These are phyloP conservation scores for Sprattus sprattus DNA, from an alignment of 2,113 vertebrate species.

Conservation along the genomic window DNA sequence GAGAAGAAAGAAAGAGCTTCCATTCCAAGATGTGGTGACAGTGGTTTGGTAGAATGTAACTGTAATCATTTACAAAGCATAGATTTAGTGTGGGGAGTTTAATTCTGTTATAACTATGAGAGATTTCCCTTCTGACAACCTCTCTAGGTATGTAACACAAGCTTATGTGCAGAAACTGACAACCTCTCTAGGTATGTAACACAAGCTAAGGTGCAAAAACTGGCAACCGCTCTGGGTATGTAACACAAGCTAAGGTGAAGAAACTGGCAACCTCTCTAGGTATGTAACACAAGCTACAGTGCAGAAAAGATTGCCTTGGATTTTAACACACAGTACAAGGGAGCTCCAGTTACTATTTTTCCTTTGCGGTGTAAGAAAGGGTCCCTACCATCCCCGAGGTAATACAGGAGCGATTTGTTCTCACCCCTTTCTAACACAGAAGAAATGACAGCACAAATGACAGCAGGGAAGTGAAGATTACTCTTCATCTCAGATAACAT, in stretches of 20 bases:
- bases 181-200: not conserved
- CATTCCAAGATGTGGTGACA: not conserved
- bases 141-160: not conserved
- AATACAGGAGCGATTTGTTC: conserved; percentile 29
- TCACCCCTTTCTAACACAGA: conserved; percentile 13
- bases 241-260: not conserved
- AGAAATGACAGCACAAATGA: not conserved
- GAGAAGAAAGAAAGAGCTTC: not conserved
- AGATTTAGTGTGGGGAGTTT: not conserved
- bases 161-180: not conserved
- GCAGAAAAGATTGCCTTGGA: not conserved
- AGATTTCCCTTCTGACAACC: not conserved
- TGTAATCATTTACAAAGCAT: conserved; percentile 1
- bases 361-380: not conserved
- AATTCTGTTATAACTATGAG: not conserved
- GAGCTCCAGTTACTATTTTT: not conserved
- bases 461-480: not conserved
- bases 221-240: not conserved
- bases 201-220: not conserved
- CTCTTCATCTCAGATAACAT: not conserved
- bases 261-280: no score
- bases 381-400: not conserved
- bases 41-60: not conserved
- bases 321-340: not conserved
- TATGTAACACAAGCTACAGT: not conserved